Evolutionary conservation across 2,113 vertebrate species (phyloP), one percentile per base, ranked within the genome.

Genomic region (Mastomys natalensis): DNA sequence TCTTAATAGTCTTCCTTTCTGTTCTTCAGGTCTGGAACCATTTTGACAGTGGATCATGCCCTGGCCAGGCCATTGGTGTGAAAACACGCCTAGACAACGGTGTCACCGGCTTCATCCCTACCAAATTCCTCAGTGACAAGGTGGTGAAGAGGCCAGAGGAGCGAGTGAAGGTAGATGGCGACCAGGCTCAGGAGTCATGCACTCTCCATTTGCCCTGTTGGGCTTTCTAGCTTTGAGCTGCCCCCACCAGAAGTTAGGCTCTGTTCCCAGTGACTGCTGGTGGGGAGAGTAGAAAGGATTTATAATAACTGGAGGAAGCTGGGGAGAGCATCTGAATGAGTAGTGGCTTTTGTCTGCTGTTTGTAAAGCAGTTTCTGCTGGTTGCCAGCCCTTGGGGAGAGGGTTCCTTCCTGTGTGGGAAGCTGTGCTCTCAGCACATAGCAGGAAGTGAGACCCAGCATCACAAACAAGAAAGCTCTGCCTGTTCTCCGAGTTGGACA

Each of bases 31-130:
- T 99, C 92, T 99, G 99, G 99, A 99, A 99, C 98, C 99, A 99
- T 98, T 99, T 99, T 97, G 99, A 99, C 98, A 99, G 99, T 0
- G 99, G 99, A 64, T 99, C 99, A 0, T 99, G 99, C 98, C 99
- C 99, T 1, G 99, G 99, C 93, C 99, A 99, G 97, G 99, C 99
- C 96, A 99, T 99, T 19, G 99, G 99, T 45, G 99, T 99, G 95
- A 99, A 99, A 97, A 98, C 98, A 12, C 99, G 99, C 37, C 98
- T 99, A 97, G 99, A 99, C 98, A 99, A 99, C 29, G 99, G 99
- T 0, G 99, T 99, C 31, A 99, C 99, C 74, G 99, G 99, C 93
- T 99, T 99, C 95, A 99, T 99, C 96, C 99, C 99, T 93, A 99
- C 99, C 12, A 99, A 99, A 97, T 99, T 99, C 96, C 99, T 99